Percentiles rank a stretch among this genome's conserved stretches.
phyloP scores from a whole-genome alignment of 2,888 invertebrate genomes.

The Ctena decussata region DNA sequence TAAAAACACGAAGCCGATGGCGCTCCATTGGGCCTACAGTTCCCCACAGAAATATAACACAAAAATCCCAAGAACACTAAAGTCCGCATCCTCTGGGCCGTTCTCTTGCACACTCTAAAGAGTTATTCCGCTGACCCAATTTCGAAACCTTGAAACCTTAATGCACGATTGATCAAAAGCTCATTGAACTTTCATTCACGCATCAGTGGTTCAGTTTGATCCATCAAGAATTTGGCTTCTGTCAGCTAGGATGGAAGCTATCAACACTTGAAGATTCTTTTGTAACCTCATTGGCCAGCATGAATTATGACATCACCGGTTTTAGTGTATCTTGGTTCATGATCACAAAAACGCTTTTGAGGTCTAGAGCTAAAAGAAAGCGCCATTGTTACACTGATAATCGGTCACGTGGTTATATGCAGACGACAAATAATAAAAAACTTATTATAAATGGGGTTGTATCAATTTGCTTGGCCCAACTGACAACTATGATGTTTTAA shows the following conservation, averaged over 20 bases:
- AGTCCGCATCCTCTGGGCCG: not conserved
- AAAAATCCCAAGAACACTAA: not conserved
- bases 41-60: not conserved
- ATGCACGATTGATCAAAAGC: too few relatives aligned
- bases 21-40: slow-evolving; percentile 66
- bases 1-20: slow-evolving; percentile 70
- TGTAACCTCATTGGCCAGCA: not conserved
- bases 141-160: too few relatives aligned
- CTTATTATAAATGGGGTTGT: slow-evolving; percentile 8
- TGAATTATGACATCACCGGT: not conserved
- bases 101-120: not conserved
- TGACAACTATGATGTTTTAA: slow-evolving; percentile 33
- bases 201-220: too few relatives aligned
- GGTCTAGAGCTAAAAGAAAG: not conserved
- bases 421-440: not conserved
- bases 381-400: not conserved
- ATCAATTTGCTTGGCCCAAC: slow-evolving; percentile 29
- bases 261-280: not conserved
- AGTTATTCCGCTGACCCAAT: not conserved
- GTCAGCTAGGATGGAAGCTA: not conserved
- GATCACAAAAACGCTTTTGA: not conserved
- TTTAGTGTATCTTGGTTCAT: not conserved
- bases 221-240: not conserved
- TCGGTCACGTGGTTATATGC: not conserved
- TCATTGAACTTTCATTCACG: too few relatives aligned